phyloP scores from a whole-genome alignment of 53 echinoderm and acorn worm genomes.

The Paelopatides confundens region DNA sequence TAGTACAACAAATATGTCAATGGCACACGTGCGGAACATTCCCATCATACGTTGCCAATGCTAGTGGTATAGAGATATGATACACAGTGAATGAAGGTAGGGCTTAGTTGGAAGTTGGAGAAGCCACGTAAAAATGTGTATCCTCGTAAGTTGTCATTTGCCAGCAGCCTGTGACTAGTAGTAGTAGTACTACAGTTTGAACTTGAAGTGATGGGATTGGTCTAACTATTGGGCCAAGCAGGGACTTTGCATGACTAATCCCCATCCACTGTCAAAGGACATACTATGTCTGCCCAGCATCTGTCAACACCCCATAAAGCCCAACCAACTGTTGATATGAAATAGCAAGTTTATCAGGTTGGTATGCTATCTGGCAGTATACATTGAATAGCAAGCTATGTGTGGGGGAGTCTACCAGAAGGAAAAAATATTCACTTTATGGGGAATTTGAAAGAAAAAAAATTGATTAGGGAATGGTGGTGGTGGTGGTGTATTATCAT shows the following conservation, averaged over 20 bases:
- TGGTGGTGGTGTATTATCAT: not conserved
- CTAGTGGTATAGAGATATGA: too few species aligned
- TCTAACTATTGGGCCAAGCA: not conserved
- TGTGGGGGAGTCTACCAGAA: not conserved
- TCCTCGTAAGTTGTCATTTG: not conserved
- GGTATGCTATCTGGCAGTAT: constrained; percentile 20
- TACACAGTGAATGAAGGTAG: not conserved
- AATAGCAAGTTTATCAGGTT: constrained; percentile 21
- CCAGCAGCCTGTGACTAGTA: not conserved
- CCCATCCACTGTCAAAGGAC: constrained; percentile 36
- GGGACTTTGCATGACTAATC: constrained; percentile 28
- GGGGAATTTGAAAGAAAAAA: not conserved
- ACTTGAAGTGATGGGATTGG: constrained; percentile 5
- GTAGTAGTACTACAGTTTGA: not conserved
- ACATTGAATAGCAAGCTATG: not conserved
- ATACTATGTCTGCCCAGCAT: constrained; percentile 8
- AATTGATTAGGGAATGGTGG: not conserved
- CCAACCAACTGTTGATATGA: constrained; percentile 41
- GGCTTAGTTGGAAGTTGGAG: too few species aligned
- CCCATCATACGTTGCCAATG: not conserved
- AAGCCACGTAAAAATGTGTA: not conserved
- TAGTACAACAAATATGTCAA: not conserved
- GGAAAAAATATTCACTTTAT: not conserved
- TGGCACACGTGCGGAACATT: not conserved
- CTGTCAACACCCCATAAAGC: constrained; percentile 43